Evolutionary conservation across 2,888 invertebrate species (phyloP).

Genomic region (Acheta domesticus): DNA sequence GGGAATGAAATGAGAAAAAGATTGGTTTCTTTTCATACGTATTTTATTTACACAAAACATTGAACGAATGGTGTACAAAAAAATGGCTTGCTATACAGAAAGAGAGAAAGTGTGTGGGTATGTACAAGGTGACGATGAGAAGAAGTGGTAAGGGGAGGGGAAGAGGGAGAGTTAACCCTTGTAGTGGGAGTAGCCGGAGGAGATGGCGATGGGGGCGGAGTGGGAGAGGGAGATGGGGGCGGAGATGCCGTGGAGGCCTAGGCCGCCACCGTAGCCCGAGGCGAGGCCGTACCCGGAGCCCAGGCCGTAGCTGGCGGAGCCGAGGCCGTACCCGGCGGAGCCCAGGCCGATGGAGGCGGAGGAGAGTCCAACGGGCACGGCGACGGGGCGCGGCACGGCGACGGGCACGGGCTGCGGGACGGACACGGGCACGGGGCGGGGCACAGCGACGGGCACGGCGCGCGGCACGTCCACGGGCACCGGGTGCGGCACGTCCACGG

Average conservation of each 20-base stretch:
- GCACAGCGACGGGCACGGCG: slow-evolving; percentile 23
- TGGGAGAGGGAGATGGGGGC: neutral
- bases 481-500: neutral
- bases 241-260: no score
- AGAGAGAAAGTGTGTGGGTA: no score
- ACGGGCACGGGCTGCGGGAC: slow-evolving; percentile 26
- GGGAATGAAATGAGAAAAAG: no score
- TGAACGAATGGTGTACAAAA: no score
- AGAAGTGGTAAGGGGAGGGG: no score
- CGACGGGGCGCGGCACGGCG: neutral
- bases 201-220: neutral
- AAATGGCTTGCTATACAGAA: no score
- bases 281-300: no score
- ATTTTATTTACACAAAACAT: no score
- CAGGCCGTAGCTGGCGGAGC: neutral
- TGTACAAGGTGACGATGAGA: no score
- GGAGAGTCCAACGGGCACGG: neutral
- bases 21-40: no score
- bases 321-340: neutral
- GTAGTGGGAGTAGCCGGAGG: neutral
- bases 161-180: neutral
- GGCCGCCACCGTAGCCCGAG: no score
- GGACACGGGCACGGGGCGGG: slow-evolving; percentile 25
- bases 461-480: slow-evolving; percentile 24
- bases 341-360: neutral